Evolutionary conservation across 2,888 invertebrate genomes (phyloP), one percentile per base, ranked within the genome.

Genomic region (Netelia inedita): DNA sequence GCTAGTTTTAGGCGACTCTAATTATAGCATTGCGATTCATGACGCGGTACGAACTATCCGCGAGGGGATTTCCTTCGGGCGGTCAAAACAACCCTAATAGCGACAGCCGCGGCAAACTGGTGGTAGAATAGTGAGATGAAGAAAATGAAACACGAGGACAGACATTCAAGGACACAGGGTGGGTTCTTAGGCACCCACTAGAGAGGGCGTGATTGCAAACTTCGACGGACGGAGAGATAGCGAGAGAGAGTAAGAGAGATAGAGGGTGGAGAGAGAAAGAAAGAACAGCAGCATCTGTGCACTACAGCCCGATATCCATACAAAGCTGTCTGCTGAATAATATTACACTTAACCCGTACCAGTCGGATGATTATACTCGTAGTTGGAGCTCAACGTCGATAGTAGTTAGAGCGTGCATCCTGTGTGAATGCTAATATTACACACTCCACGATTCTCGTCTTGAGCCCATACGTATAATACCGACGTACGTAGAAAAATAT

Each of bases 371-470:
- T 93, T 93, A 93, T 93, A 35, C 35, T 35, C 35, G 35, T 35
- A 93, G 93, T 93, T 93, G 91, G 89, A 91, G 91, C 86, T 14
- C 85, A 91, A 92, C 93, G 93, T 93, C 93, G 93, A 93, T 93
- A 93, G 93, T 91, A 93, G 93, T 93, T 93, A 92, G 93, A 93
- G 91, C 93, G 93, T 93, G 92, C 91, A 93, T 93, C 93, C 93
- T 93, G 93, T 91, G 91, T 92, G 92, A 93, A 93, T 93, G 93
- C 93, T 93, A 93, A 93, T 93, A 92, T 91, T 87, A 79, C 78
- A 74, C 80, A 81, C 81, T 85, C 73, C 65, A 71, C 65, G 65
- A 73, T 72, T 55, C 73, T 57, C 73, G 68, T 74, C 83, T 74
- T 71, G 78, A 46, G 35, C 80, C 61, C 63, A 72, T 50, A 71